Evolutionary conservation across 2,888 invertebrate species (phyloP), one percentile per base, ranked within the genome.

Genomic region (Drosophila tanythrix): DNA sequence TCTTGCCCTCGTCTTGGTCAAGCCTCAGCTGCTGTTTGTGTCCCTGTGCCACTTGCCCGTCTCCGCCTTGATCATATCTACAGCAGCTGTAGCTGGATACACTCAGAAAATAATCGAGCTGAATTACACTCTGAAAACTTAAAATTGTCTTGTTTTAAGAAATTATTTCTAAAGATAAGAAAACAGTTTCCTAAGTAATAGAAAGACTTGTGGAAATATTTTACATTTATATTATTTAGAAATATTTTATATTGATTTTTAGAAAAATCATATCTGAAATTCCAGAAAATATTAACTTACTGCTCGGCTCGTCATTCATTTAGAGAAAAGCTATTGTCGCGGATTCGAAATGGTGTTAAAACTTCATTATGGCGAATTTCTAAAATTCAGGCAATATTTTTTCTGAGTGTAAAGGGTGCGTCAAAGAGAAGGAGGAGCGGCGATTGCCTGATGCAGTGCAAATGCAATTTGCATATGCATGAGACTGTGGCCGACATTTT

Each of bases 401-500:
- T 18, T 18, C 15, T 27, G 1, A 27, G 15, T 40, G 35, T 25
- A 35, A 21, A 5, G 50, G 61, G 25, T 52, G 69, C 31, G 51
- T 46, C 15, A 25, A 27, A 27, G 46, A 46, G 25, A 46, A 25
- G 25, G 21, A 46, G 46, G 21, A 46, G 15, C 21, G 21, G 21
- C 21, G 8, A 13, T 46, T 50, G 60, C 27, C 43, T 29, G 71
- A 51, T 56, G 76, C 70, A 59, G 57, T 50, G 77, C 75, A 90
- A 89, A 90, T 85, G 88, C 85, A 85, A 85, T 86, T 86, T 86
- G 91, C 86, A 86, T 86, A 86, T 90, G 86, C 86, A 86, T 86
- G 90, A 86, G 89, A 64, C 76, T 88, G 90, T 88, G 86, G 88
- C 78, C 82, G 89, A 87, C 85, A 85, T 90, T 85, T 85, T 90